Evolutionary conservation across 2,797 vertebrate genomes (phyloP).

Genomic region (Gallirallus australis): DNA sequence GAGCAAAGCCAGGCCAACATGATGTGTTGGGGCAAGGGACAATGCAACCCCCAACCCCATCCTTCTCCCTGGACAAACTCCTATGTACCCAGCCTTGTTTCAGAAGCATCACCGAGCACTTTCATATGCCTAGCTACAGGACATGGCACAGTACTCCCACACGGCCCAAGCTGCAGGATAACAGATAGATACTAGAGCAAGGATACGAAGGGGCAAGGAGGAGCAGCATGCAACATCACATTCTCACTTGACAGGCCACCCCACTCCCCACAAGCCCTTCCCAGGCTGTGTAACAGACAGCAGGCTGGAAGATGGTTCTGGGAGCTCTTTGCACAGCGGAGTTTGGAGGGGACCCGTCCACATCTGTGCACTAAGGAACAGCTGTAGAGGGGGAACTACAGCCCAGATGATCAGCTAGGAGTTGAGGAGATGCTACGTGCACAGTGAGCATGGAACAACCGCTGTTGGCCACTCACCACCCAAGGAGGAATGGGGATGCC

Average conservation of each 20-base stretch:
- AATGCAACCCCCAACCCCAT: neutral
- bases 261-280: neutral
- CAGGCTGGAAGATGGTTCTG: neutral
- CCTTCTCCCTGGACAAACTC: neutral
- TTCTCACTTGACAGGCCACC: neutral
- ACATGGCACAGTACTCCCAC: neutral
- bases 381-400: neutral
- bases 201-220: neutral
- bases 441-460: neutral
- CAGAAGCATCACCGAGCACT: neutral
- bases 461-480: neutral
- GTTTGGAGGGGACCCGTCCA: neutral
- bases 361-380: neutral
- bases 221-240: neutral
- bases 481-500: neutral
- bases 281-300: neutral
- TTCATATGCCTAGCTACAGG: neutral
- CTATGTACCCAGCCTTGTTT: neutral
- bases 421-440: neutral
- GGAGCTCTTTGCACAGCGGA: neutral
- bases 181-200: neutral
- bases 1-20: constrained; percentile 35
- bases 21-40: neutral
- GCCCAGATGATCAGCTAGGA: neutral
- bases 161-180: neutral